Conservation (phyloP, 2,113 vertebrate species). For the Australoheros scitulus region DNA sequence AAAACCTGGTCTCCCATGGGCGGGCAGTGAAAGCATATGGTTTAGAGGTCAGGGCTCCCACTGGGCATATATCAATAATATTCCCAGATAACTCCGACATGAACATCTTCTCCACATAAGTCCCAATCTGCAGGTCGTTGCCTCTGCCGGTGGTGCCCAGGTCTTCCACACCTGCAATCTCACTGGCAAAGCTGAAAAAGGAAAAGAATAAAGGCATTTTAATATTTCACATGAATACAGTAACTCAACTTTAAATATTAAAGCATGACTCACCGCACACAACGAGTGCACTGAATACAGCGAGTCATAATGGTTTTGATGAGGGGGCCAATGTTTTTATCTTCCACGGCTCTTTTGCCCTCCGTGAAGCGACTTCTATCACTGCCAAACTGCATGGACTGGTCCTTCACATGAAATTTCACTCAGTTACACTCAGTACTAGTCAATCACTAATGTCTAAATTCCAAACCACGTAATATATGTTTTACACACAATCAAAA, state of each 20-base stretch:
- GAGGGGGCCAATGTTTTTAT: constrained; percentile 91
- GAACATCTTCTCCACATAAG: constrained; percentile 93
- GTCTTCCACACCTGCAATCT: constrained; percentile 90
- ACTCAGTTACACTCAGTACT: background rate
- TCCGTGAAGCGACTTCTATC: constrained; percentile 90
- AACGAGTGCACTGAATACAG: constrained; percentile 87
- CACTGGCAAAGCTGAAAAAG: constrained; percentile 86
- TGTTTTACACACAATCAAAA: background rate
- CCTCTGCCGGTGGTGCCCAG: constrained; percentile 92
- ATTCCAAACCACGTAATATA: background rate
- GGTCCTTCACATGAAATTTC: constrained; percentile 80
- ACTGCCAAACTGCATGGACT: constrained; percentile 94
- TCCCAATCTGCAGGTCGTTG: constrained; percentile 92
- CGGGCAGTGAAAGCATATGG: constrained; percentile 91
- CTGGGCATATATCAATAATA: constrained; percentile 92
- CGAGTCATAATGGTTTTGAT: constrained; percentile 95
- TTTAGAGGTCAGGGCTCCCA: constrained; percentile 92
- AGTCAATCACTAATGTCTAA: background rate
- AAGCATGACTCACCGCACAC: constrained; percentile 75
- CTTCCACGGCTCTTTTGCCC: constrained; percentile 89
- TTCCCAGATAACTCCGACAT: constrained; percentile 94
- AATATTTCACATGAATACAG: background rate
- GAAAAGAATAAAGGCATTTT: background rate
- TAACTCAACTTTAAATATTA: background rate
- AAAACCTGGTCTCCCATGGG: constrained; percentile 91